phyloP scores from a whole-genome alignment of 2,113 vertebrate species.

The Mustelus asterias region DNA sequence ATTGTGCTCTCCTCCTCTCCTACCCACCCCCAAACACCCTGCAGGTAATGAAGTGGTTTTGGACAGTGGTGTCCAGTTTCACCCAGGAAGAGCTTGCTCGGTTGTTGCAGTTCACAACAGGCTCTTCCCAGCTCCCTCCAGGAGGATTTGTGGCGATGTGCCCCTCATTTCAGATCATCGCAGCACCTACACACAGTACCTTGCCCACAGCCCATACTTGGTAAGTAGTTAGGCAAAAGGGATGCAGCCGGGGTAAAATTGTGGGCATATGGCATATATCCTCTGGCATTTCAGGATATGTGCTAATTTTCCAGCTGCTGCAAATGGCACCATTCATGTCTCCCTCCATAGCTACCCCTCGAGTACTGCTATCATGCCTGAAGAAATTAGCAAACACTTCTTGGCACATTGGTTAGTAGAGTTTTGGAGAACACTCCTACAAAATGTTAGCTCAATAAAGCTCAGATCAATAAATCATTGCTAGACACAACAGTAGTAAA shows the following conservation, averaged over 20 bases:
- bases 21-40: constrained; percentile 38
- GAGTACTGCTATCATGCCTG: neutral
- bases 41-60: constrained; percentile 99
- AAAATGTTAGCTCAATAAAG: neutral
- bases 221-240: constrained; percentile 53
- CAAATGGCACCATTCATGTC: neutral
- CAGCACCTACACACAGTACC: constrained; percentile 88
- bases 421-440: neutral
- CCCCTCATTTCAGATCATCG: constrained; percentile 97
- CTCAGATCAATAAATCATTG: neutral
- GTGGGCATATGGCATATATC: neutral
- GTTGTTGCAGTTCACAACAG: constrained; percentile 94
- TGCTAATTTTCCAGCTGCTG: neutral
- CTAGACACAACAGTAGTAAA: neutral
- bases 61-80: constrained; percentile 94
- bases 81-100: constrained; percentile 95
- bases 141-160: constrained; percentile 94
- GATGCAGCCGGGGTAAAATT: neutral
- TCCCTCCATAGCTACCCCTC: neutral
- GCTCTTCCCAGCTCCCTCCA: constrained; percentile 91
- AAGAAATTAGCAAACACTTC: neutral
- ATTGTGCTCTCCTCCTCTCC: constrained; percentile 30
- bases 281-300: neutral
- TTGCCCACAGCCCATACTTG: constrained; percentile 97
- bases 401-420: neutral